Evolutionary conservation across 2,113 vertebrate genomes (phyloP).

Genomic region (Gnathochromis pfefferi): DNA sequence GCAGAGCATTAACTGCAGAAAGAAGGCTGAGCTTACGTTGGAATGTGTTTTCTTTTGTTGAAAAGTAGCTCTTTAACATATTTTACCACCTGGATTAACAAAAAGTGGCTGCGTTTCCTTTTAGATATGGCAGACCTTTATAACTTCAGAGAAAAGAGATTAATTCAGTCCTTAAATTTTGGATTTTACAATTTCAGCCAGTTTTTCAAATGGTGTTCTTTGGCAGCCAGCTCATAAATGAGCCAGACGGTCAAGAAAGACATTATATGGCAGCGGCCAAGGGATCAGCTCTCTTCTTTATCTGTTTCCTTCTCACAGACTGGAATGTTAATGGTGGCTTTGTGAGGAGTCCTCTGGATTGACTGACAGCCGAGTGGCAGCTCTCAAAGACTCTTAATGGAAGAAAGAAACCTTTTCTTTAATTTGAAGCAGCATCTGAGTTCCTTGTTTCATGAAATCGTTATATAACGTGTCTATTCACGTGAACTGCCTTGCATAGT

Average conservation of each 20-base stretch:
- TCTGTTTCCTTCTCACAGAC: conserved; percentile 17
- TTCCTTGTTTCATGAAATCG: background rate
- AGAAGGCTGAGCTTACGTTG: background rate
- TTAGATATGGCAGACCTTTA: background rate
- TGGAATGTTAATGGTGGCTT: conserved; percentile 65
- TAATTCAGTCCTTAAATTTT: background rate
- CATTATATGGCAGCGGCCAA: background rate
- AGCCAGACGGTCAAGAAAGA: background rate
- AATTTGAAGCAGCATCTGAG: background rate
- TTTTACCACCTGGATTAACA: background rate
- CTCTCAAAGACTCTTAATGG: conserved; percentile 22
- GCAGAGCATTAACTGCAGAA: conserved; percentile 18
- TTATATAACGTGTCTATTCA: background rate
- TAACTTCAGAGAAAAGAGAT: background rate
- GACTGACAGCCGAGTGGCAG: conserved; percentile 46
- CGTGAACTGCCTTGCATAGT: background rate
- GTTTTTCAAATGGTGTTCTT: background rate
- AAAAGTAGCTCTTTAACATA: background rate
- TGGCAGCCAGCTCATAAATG: background rate
- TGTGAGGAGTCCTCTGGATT: conserved; percentile 36
- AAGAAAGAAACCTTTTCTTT: conserved; percentile 19
- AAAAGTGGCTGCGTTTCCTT: background rate
- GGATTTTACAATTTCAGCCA: background rate
- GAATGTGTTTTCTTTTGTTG: background rate
- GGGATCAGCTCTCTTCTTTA: conserved; percentile 35